Conservation (phyloP, 2,888 invertebrate genomes). For the Epicampocera succincta region DNA sequence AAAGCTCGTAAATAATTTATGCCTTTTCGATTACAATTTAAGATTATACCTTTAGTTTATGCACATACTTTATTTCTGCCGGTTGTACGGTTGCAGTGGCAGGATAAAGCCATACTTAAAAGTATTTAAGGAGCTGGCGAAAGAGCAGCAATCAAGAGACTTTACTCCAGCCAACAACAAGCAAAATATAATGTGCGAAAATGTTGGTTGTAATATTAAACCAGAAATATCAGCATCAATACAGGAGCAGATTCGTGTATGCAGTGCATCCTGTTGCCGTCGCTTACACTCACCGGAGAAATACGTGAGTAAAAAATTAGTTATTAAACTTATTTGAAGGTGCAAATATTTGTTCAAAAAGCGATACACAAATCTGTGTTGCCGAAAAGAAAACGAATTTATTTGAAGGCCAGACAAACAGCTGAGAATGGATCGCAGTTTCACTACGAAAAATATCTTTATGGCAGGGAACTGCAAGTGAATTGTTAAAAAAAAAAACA, state of each 20-base stretch:
- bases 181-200: conserved; percentile 43
- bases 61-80: conserved; percentile 32
- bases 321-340: too few relatives aligned
- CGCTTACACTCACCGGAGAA: too few relatives aligned
- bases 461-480: too few relatives aligned
- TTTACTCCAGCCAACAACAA: background rate
- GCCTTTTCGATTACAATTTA: conserved; percentile 69
- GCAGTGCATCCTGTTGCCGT: too few relatives aligned
- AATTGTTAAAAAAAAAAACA: too few relatives aligned
- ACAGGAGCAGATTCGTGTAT: background rate
- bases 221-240: conserved; percentile 22
- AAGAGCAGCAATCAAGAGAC: conserved; percentile 20
- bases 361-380: too few relatives aligned
- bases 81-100: conserved; percentile 12
- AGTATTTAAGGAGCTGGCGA: conserved; percentile 6
- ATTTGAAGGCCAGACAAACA: too few relatives aligned
- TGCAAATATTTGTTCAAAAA: too few relatives aligned
- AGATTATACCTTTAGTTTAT: conserved; percentile 62
- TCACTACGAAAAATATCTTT: too few relatives aligned
- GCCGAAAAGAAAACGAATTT: too few relatives aligned
- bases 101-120: conserved; percentile 42
- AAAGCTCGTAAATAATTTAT: conserved; percentile 69
- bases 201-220: conserved; percentile 14
- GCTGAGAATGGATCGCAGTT: too few relatives aligned
- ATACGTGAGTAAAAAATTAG: too few relatives aligned